Evolutionary conservation across 2,888 invertebrate species (phyloP).

Genomic region (Napeogenes sylphis): DNA sequence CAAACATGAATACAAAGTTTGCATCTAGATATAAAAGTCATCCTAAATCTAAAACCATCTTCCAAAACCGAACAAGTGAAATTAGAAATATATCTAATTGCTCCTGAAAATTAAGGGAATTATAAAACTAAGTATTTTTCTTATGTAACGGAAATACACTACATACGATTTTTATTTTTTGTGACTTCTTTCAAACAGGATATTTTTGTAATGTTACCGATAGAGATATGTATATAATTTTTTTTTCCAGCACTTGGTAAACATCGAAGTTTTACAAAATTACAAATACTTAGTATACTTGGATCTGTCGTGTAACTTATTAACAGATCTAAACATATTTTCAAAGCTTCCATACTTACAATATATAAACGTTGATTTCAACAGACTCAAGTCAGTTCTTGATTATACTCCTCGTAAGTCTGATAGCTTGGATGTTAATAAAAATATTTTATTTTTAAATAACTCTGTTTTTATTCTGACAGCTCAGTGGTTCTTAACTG

Average conservation of each 20-base stretch:
- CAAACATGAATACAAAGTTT: too few species aligned
- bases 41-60: too few species aligned
- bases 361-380: constrained; percentile 76
- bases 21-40: too few species aligned
- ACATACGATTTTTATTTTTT: too few species aligned
- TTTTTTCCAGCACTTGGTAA: constrained; percentile 52
- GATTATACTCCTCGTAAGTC: constrained; percentile 74
- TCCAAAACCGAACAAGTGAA: too few species aligned
- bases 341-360: constrained; percentile 76
- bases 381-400: constrained; percentile 69
- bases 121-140: too few species aligned
- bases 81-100: too few species aligned
- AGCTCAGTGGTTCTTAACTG: constrained; percentile 79
- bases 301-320: constrained; percentile 76
- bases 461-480: constrained; percentile 33
- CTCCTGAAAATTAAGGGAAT: too few species aligned
- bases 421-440: constrained; percentile 3
- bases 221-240: neutral
- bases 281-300: constrained; percentile 79
- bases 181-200: neutral
- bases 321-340: constrained; percentile 71
- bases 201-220: too few species aligned
- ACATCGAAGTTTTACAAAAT: constrained; percentile 71
- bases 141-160: too few species aligned
- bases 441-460: too few species aligned